These are phyloP conservation scores for Gymnocephalus cernua DNA, from an alignment of 2,113 vertebrate species.

Conservation along the genomic window DNA sequence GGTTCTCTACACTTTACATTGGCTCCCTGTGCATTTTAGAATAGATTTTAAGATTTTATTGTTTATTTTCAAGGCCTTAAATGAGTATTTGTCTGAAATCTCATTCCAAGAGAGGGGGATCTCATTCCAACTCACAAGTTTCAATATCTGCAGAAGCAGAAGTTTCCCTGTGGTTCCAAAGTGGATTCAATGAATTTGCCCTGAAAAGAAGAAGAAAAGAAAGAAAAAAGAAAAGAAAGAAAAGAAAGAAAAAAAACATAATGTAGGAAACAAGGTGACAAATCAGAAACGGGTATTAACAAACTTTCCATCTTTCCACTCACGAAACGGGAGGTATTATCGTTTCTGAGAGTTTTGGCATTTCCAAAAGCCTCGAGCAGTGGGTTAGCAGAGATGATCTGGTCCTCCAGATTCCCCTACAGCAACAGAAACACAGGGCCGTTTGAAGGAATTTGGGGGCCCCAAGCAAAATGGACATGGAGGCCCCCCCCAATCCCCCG, in stretches of 20 bases:
- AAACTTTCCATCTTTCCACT: slow-evolving; percentile 8
- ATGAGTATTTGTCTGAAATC: too few relatives aligned
- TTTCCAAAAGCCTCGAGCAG: slow-evolving; percentile 77
- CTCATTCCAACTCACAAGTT: slow-evolving; percentile 70
- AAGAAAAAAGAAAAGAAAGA: too few relatives aligned
- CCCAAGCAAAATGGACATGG: too few relatives aligned
- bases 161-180: slow-evolving; percentile 81
- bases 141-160: slow-evolving; percentile 79
- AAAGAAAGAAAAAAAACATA: accelerated
- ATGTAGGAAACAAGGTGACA: neutral
- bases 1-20: too few relatives aligned
- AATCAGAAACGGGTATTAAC: neutral
- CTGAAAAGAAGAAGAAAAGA: too few relatives aligned
- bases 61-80: too few relatives aligned
- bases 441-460: too few relatives aligned
- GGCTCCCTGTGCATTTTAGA: too few relatives aligned
- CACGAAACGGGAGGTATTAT: slow-evolving; percentile 82
- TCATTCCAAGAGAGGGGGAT: too few relatives aligned
- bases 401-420: slow-evolving; percentile 79
- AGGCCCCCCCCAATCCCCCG: too few relatives aligned
- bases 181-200: slow-evolving; percentile 84
- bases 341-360: slow-evolving; percentile 78
- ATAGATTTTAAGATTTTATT: too few relatives aligned
- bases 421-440: neutral
- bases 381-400: slow-evolving; percentile 81